Conservation (phyloP, 2,797 vertebrate species). For the Uromys caudimaculatus region DNA sequence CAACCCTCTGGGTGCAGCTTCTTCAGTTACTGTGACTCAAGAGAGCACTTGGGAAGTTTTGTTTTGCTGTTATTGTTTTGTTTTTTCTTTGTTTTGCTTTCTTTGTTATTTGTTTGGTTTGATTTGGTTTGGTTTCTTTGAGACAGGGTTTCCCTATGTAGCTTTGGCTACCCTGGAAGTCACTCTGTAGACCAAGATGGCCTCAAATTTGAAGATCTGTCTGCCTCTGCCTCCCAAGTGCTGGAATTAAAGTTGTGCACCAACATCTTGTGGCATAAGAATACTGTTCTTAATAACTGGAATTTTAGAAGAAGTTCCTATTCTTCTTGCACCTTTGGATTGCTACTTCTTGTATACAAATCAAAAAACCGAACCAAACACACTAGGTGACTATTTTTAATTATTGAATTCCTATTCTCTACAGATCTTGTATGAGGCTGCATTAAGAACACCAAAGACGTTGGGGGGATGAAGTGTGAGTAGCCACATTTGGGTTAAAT, state of each 20-base stretch:
- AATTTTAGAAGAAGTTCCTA: not conserved
- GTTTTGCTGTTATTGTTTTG: not conserved
- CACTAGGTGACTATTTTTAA: not conserved
- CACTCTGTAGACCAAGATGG: too few species aligned
- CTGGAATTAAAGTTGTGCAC: too few species aligned
- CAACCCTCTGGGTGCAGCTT: not conserved
- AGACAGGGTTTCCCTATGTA: not conserved
- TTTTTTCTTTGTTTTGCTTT: not conserved
- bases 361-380: not conserved
- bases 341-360: not conserved
- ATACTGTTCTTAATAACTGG: not conserved
- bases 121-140: not conserved
- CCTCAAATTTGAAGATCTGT: too few species aligned
- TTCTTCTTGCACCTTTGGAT: not conserved
- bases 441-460: not conserved
- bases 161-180: too few species aligned
- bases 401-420: not conserved
- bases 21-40: not conserved
- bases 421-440: not conserved
- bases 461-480: not conserved
- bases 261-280: too few species aligned
- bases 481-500: not conserved
- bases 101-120: not conserved
- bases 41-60: not conserved
- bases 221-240: too few species aligned